phyloP scores from a whole-genome alignment of 2,888 invertebrate genomes.

The Caenorhabditis zanzibari region DNA sequence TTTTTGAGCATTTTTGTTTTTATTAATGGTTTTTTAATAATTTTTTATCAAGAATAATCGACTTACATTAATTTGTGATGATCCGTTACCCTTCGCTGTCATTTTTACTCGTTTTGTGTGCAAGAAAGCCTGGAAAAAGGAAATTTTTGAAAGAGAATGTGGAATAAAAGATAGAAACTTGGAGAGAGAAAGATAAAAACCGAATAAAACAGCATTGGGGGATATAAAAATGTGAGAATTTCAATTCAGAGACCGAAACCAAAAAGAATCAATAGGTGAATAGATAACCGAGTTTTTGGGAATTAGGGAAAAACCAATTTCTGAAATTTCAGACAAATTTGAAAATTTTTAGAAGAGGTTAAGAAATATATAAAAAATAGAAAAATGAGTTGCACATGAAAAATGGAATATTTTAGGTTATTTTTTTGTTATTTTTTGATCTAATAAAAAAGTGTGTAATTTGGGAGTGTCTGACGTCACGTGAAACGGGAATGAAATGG shows the following conservation, averaged over 20 bases:
- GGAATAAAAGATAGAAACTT: constrained; percentile 2
- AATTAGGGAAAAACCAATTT: background rate
- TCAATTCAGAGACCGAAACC: background rate
- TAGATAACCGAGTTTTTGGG: background rate
- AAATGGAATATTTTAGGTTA: constrained; percentile 10
- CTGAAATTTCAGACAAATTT: background rate
- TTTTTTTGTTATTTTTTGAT: constrained; percentile 23
- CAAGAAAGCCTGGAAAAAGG: constrained; percentile 48
- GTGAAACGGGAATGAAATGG: constrained; percentile 48
- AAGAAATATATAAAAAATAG: too few relatives aligned
- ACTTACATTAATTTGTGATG: constrained; percentile 48
- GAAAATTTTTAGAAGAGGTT: background rate
- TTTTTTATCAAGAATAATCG: constrained; percentile 3
- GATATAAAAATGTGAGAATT: background rate
- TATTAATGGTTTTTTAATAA: constrained; percentile 16
- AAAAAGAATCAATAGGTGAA: background rate
- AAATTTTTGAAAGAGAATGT: background rate
- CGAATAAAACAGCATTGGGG: background rate
- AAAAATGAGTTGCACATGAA: background rate
- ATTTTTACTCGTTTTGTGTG: constrained; percentile 58
- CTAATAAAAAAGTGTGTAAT: constrained; percentile 36
- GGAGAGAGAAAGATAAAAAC: background rate
- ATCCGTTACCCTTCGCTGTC: constrained; percentile 61
- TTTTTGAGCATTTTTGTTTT: constrained; percentile 4
- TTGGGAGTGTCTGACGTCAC: constrained; percentile 58